These are phyloP conservation scores for Parauchenoglanis punctatus DNA, from an alignment of 2,797 vertebrate species.

Conservation along the genomic window DNA sequence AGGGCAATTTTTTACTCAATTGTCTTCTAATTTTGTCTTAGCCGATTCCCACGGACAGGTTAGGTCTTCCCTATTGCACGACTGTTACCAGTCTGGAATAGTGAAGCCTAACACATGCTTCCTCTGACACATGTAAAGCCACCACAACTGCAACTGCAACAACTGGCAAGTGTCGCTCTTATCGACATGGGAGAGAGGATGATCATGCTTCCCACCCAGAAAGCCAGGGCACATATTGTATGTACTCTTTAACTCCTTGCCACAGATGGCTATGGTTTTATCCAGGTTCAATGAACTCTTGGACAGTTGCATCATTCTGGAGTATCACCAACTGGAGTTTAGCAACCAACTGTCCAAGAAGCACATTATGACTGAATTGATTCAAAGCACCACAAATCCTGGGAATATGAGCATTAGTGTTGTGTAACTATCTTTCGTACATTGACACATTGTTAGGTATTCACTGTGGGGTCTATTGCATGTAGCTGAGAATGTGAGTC, in stretches of 20 bases:
- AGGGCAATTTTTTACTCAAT: background rate
- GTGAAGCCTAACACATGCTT: background rate
- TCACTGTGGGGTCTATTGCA: background rate
- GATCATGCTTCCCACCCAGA: conserved; percentile 15
- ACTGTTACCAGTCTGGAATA: background rate
- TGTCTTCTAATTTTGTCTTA: background rate
- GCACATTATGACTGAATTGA: background rate
- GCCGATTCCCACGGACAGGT: background rate
- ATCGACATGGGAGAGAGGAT: background rate
- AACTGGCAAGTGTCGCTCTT: conserved; percentile 10
- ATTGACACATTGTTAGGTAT: background rate
- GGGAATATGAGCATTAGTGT: background rate
- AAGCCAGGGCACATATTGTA: background rate
- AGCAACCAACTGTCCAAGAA: background rate
- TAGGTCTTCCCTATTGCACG: background rate
- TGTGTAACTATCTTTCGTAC: background rate
- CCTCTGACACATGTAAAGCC: background rate
- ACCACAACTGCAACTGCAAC: background rate
- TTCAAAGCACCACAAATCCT: background rate
- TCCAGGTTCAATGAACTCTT: conserved; percentile 26
- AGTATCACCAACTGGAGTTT: background rate
- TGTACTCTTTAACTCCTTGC: conserved; percentile 13
- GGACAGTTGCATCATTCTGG: background rate
- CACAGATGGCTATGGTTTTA: conserved; percentile 4
- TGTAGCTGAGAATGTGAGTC: background rate